Evolutionary conservation across 2,797 vertebrate genomes (phyloP), one percentile per base, ranked within the genome.

Genomic region (Ciconia nigra): DNA sequence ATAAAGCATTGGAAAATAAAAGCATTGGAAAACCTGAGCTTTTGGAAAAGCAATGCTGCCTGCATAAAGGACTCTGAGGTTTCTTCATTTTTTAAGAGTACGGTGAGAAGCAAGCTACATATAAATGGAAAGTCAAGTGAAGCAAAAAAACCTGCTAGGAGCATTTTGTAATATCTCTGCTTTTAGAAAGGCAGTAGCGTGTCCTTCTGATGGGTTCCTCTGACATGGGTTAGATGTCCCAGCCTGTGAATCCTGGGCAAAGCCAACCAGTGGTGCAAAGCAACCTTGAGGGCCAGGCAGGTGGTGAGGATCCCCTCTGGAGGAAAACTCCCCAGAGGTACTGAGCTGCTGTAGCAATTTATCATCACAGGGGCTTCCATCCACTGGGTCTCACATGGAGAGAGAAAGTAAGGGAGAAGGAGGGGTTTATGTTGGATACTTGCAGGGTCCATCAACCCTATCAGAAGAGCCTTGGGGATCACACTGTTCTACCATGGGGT

Each of bases 401-500:
- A 51, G 2, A 61, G n/a, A 74, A 83, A 63, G 13, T 13, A 25
- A 83, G 15, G 19, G 17, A 85, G 33, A 87, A 80, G 51, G 13
- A 72, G 2, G 8, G 12, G 4, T 14, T 88, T 57, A 41, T 74
- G 37, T 65, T 7, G 9, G 29, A 31, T 51, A 55, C 6, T 29
- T 72, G 18, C 22, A 82, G 54, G 11, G 16, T 77, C 22, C 33
- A 70, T 77, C 44, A 63, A 21, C 15, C 6, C 19, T 19, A 24
- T 28, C 51, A 59, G 14, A 90, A 59, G 26, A 77, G 20, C 22
- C 54, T 65, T 65, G 15, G 15, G 29, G 51, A 73, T 70, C 35
- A 44, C 15, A 58, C 7, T 41, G 15, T 5, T 76, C 7, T 54
- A 39, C 11, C 9, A 47, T 0, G 0, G 25, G 24, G 17, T 47